Percentiles rank a stretch among this genome's conserved stretches.
Conservation (phyloP, 2,113 vertebrate genomes). For the Microcebus ravelobensis region DNA sequence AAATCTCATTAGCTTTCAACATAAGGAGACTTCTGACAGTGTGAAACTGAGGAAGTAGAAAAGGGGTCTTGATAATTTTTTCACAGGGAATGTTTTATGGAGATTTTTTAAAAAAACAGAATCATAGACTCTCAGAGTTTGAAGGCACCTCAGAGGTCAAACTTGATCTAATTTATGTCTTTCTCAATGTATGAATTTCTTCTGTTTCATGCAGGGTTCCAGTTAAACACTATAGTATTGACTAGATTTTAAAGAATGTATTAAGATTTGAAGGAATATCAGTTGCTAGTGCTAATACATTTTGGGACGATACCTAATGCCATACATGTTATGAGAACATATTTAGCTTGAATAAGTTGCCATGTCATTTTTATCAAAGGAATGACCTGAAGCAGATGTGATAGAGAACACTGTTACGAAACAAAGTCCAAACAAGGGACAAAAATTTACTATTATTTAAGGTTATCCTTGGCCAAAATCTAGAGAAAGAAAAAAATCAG, state of each 20-base stretch:
- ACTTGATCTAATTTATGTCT: neutral
- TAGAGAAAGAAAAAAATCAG: neutral
- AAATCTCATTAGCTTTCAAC: neutral
- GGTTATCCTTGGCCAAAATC: neutral
- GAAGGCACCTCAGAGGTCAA: neutral
- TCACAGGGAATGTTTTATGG: slow-evolving; percentile 35
- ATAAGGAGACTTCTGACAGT: neutral
- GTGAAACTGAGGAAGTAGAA: neutral
- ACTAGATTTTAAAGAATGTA: neutral
- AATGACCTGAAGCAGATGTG: neutral
- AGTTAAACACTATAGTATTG: neutral
- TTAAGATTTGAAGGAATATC: neutral
- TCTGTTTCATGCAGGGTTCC: neutral
- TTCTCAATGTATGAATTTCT: slow-evolving; percentile 14
- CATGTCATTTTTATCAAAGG: neutral
- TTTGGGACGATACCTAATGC: neutral
- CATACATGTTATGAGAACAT: neutral
- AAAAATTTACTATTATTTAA: neutral
- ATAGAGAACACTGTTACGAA: neutral
- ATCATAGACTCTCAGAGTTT: neutral
- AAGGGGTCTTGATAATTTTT: neutral
- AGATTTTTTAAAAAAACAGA: neutral
- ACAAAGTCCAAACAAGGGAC: neutral
- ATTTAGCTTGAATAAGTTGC: neutral
- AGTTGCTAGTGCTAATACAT: neutral